Evolutionary conservation across 2,888 invertebrate species (phyloP).

Genomic region (Bedellia somnulentella): DNA sequence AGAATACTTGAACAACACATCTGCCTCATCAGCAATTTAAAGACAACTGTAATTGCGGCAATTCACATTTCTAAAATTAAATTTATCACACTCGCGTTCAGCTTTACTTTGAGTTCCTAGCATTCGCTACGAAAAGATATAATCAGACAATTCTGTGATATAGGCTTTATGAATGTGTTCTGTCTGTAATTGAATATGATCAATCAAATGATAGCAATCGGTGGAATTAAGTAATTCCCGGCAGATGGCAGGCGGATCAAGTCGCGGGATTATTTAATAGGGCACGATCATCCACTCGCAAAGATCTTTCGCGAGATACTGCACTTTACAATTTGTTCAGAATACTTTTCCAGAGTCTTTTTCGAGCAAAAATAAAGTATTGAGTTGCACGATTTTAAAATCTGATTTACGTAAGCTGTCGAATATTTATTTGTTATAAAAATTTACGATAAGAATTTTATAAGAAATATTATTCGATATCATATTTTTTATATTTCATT

Average conservation of each 20-base stretch:
- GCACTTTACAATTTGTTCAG: slow-evolving; percentile 2
- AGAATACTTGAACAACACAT: too few relatives aligned
- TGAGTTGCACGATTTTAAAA: too few relatives aligned
- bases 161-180: too few relatives aligned
- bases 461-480: too few relatives aligned
- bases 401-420: too few relatives aligned
- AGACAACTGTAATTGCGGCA: not conserved
- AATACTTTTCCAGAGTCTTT: too few relatives aligned
- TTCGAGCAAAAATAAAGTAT: too few relatives aligned
- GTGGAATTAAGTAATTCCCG: slow-evolving; percentile 8
- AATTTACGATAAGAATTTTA: too few relatives aligned
- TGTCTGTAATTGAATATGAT: slow-evolving; percentile 8
- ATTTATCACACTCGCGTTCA: not conserved
- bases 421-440: too few relatives aligned
- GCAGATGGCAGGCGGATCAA: slow-evolving; percentile 15
- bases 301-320: slow-evolving; percentile 5
- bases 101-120: not conserved
- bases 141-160: too few relatives aligned
- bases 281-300: slow-evolving; percentile 1
- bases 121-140: too few relatives aligned
- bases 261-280: slow-evolving; percentile 13
- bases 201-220: slow-evolving; percentile 16
- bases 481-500: too few relatives aligned
- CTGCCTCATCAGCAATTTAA: not conserved
- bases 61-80: not conserved